Evolutionary conservation across 2,113 vertebrate species (phyloP).

Genomic region (Origma solitaria): DNA sequence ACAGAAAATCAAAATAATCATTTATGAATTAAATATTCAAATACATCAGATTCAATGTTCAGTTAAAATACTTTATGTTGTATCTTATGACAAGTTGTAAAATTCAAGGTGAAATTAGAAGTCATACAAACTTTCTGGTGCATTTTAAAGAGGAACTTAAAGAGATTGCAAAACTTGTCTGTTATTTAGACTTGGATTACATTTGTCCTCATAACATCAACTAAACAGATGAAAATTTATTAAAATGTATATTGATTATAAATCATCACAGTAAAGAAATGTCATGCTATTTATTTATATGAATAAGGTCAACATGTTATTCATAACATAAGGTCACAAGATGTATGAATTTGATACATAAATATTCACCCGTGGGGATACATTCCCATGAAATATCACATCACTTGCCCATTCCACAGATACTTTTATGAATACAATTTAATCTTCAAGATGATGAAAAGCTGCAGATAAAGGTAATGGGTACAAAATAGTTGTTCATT

Average conservation of each 20-base stretch:
- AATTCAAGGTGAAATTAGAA: slow-evolving; percentile 1
- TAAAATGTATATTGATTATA: neutral
- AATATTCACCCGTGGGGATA: neutral
- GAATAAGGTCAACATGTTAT: neutral
- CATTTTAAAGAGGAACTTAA: neutral
- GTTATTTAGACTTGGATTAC: neutral
- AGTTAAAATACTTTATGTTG: slow-evolving; percentile 6
- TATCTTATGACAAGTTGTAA: neutral
- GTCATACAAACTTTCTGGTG: neutral
- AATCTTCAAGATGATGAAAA: slow-evolving; percentile 1
- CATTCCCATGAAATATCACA: neutral
- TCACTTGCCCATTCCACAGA: neutral
- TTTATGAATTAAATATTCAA: slow-evolving; percentile 45
- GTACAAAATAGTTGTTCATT: neutral
- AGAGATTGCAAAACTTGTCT: neutral
- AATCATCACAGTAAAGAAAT: neutral
- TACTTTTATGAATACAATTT: neutral
- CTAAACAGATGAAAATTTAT: neutral
- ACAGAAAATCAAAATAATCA: neutral
- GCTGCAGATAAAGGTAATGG: neutral
- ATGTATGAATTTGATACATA: slow-evolving; percentile 11
- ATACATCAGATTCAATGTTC: neutral
- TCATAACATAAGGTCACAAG: neutral
- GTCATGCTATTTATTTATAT: neutral
- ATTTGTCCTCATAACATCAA: neutral